phyloP scores from a whole-genome alignment of 2,797 vertebrate genomes.

The Tokudaia muenninki region DNA sequence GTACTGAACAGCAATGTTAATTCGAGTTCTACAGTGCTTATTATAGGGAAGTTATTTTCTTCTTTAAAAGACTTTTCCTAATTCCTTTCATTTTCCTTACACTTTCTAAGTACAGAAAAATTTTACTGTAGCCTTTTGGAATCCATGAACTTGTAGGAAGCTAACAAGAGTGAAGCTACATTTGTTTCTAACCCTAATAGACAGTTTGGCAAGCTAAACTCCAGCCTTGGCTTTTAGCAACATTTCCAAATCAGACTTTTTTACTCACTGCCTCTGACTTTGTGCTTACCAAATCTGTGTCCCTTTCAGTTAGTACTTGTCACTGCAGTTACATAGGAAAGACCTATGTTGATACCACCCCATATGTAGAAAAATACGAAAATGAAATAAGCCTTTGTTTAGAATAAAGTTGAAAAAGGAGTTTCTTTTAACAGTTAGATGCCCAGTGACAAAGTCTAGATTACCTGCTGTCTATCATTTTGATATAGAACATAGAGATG shows the following conservation, averaged over 20 bases:
- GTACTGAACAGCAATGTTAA: slow-evolving; percentile 1
- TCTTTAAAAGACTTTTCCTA: slow-evolving; percentile 60
- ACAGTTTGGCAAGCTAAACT: slow-evolving; percentile 31
- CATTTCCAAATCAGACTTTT: slow-evolving; percentile 30
- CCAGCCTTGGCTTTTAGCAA: slow-evolving; percentile 41
- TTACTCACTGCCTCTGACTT: neutral
- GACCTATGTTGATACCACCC: slow-evolving; percentile 29
- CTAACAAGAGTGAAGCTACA: slow-evolving; percentile 1
- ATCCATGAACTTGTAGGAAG: slow-evolving; percentile 53
- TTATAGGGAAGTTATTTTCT: slow-evolving; percentile 24
- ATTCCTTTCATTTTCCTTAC: slow-evolving; percentile 45
- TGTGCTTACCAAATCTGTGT: neutral
- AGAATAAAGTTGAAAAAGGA: slow-evolving; percentile 42
- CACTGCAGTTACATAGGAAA: slow-evolving; percentile 4
- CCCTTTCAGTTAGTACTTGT: slow-evolving; percentile 17
- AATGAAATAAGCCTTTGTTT: slow-evolving; percentile 50
- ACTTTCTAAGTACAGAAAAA: neutral
- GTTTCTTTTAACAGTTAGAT: neutral
- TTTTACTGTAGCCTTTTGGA: slow-evolving; percentile 17
- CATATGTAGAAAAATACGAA: slow-evolving; percentile 41
- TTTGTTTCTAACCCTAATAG: neutral
- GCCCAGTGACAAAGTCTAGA: slow-evolving; percentile 30
- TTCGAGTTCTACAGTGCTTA: slow-evolving; percentile 31
- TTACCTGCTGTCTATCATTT: neutral
- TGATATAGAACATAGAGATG: slow-evolving; percentile 31